These are phyloP conservation scores for Epinotia ramella DNA, from an alignment of 2,888 invertebrate genomes.

Conservation along the genomic window DNA sequence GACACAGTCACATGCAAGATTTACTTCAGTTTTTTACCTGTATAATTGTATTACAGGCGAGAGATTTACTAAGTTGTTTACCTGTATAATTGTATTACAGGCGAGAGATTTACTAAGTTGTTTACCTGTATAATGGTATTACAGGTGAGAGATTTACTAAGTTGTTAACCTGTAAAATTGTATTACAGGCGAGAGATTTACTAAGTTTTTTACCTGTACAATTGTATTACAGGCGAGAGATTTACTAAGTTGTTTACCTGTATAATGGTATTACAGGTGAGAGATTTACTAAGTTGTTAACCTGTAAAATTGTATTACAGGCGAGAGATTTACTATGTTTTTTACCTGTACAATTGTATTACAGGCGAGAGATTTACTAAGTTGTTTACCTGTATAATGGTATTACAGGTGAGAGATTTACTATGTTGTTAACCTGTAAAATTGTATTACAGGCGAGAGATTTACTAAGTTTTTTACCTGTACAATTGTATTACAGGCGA, in stretches of 20 bases:
- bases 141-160: slow-evolving; percentile 69
- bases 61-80: too few relatives aligned
- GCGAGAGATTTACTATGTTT: slow-evolving; percentile 59
- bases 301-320: slow-evolving; percentile 53
- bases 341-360: not conserved
- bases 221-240: slow-evolving; percentile 64
- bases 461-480: too few relatives aligned
- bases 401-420: slow-evolving; percentile 69
- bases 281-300: slow-evolving; percentile 37
- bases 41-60: too few relatives aligned
- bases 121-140: not conserved
- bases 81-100: slow-evolving; percentile 53
- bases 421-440: too few relatives aligned
- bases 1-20: too few relatives aligned
- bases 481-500: slow-evolving; percentile 60
- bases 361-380: slow-evolving; percentile 70
- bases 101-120: slow-evolving; percentile 59
- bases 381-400: too few relatives aligned
- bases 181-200: slow-evolving; percentile 69
- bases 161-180: too few relatives aligned
- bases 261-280: slow-evolving; percentile 60
- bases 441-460: slow-evolving; percentile 64
- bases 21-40: too few relatives aligned
- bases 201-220: too few relatives aligned
- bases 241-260: too few relatives aligned